Conservation (phyloP, 2,888 invertebrate species). For the Ramazzottius varieornatus region DNA sequence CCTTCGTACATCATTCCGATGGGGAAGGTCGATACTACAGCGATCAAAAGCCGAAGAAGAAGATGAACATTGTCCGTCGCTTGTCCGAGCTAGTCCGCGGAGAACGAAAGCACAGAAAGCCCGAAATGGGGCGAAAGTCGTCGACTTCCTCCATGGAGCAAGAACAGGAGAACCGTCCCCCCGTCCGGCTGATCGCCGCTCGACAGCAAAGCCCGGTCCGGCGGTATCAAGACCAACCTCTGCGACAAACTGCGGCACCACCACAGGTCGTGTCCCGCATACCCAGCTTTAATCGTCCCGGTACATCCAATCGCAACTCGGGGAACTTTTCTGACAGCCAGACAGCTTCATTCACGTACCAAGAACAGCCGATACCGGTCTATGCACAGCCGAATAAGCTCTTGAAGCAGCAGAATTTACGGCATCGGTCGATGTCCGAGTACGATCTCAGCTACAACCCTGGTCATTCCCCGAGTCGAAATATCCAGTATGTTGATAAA, state of each 20-base stretch:
- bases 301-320: background rate
- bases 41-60: background rate
- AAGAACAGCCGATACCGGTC: background rate
- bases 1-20: background rate
- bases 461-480: background rate
- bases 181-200: background rate
- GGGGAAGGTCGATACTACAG: background rate
- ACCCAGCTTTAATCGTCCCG: background rate
- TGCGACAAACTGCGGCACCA: background rate
- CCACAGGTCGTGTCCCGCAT: background rate
- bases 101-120: background rate
- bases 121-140: background rate
- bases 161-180: background rate
- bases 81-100: background rate
- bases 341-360: background rate
- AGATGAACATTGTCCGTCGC: background rate
- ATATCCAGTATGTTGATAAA: background rate
- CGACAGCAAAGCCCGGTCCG: background rate
- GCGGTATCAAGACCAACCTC: background rate
- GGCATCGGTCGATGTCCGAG: background rate
- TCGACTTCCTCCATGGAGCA: conserved; percentile 1
- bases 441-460: background rate
- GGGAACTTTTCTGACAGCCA: background rate
- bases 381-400: background rate
- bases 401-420: background rate